These are phyloP conservation scores for Pecten maximus DNA, from an alignment of 2,888 invertebrate species.

Conservation along the genomic window DNA sequence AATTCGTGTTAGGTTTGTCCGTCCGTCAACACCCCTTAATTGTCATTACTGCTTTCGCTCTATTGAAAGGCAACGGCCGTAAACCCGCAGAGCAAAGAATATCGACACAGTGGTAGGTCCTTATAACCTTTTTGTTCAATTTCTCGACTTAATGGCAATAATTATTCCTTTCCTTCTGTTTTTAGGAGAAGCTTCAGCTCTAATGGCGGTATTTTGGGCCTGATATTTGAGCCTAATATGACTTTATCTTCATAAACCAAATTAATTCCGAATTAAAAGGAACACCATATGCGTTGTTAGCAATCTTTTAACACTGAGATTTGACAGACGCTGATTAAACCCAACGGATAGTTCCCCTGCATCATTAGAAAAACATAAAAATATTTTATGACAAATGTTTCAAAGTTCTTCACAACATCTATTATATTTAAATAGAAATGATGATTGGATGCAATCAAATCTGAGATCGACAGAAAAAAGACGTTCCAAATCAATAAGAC, in stretches of 20 bases:
- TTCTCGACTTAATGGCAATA: slow-evolving; percentile 11
- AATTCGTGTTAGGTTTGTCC: not conserved
- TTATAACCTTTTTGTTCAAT: not conserved
- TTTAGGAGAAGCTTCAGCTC: not conserved
- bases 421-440: slow-evolving; percentile 3
- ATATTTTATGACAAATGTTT: not conserved
- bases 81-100: slow-evolving; percentile 28
- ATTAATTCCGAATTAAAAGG: slow-evolving; percentile 11
- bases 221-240: slow-evolving; percentile 32
- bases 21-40: not conserved
- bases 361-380: not conserved
- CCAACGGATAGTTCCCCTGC: not conserved
- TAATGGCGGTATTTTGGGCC: not conserved
- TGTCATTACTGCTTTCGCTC: not conserved
- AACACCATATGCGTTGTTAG: slow-evolving; percentile 12
- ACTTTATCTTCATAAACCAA: slow-evolving; percentile 32
- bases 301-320: not conserved
- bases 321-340: slow-evolving; percentile 4
- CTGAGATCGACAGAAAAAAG: not conserved
- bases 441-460: not conserved
- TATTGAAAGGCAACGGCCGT: not conserved
- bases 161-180: slow-evolving; percentile 26
- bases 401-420: not conserved
- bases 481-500: not conserved
- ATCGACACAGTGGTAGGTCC: slow-evolving; percentile 18